phyloP scores from a whole-genome alignment of 2,113 vertebrate species.

The Himantopus leucocephalus region DNA sequence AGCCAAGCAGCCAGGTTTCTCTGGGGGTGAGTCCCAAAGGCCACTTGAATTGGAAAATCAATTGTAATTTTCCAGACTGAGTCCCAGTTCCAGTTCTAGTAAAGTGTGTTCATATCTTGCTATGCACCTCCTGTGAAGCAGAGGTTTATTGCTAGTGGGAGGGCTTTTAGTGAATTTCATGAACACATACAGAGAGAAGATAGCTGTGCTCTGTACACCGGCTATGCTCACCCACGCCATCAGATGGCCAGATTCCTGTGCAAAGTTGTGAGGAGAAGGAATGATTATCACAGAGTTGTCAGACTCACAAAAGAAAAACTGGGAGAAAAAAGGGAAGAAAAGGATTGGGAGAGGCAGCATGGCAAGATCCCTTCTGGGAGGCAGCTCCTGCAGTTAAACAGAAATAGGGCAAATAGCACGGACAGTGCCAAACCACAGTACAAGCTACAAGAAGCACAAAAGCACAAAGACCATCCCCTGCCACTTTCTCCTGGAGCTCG shows the following conservation, averaged over 20 bases:
- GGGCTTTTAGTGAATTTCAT: background rate
- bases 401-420: background rate
- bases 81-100: background rate
- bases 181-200: background rate
- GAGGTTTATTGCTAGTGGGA: background rate
- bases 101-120: background rate
- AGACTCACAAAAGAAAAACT: background rate
- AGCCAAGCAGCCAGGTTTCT: background rate
- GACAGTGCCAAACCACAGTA: background rate
- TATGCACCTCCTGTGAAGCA: background rate
- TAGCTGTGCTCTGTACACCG: background rate
- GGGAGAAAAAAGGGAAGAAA: background rate
- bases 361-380: background rate
- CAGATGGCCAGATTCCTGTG: background rate
- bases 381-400: background rate
- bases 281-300: background rate
- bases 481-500: background rate
- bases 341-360: background rate
- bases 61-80: background rate
- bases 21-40: background rate
- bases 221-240: background rate
- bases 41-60: background rate
- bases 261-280: background rate
- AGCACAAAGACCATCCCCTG: background rate
- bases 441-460: background rate